Evolutionary conservation across 2,113 vertebrate species (phyloP).

Genomic region (Menura novaehollandiae): DNA sequence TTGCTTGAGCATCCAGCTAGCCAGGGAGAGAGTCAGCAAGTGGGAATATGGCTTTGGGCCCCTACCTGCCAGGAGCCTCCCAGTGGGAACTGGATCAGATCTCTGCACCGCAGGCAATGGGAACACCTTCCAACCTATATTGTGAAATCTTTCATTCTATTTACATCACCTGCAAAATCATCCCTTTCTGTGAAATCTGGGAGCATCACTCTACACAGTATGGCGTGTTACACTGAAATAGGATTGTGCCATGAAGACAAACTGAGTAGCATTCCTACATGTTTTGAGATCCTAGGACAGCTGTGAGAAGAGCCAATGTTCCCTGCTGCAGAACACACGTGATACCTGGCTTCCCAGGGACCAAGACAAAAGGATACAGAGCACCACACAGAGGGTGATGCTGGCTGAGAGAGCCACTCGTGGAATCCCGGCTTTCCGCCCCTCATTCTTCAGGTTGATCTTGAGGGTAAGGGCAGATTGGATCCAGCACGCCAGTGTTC

Average conservation of each 20-base stretch:
- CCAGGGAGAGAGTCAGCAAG: background rate
- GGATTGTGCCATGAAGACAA: background rate
- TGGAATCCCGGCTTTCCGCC: constrained; percentile 72
- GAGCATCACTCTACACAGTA: background rate
- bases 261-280: background rate
- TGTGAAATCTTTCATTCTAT: background rate
- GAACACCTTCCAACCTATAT: background rate
- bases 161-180: background rate
- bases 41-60: background rate
- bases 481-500: constrained; percentile 88
- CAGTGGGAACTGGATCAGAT: background rate
- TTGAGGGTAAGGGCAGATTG: constrained; percentile 87
- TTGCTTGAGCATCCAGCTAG: background rate
- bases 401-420: constrained; percentile 80
- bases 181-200: background rate
- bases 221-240: background rate
- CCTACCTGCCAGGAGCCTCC: background rate
- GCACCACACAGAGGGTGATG: constrained; percentile 82
- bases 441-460: constrained; percentile 85
- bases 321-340: background rate
- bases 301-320: background rate
- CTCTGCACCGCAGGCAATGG: background rate
- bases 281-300: background rate
- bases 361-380: constrained; percentile 85
- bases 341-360: background rate